These are phyloP conservation scores for Podocnemis expansa DNA, from an alignment of 2,113 vertebrate genomes.

Conservation along the genomic window DNA sequence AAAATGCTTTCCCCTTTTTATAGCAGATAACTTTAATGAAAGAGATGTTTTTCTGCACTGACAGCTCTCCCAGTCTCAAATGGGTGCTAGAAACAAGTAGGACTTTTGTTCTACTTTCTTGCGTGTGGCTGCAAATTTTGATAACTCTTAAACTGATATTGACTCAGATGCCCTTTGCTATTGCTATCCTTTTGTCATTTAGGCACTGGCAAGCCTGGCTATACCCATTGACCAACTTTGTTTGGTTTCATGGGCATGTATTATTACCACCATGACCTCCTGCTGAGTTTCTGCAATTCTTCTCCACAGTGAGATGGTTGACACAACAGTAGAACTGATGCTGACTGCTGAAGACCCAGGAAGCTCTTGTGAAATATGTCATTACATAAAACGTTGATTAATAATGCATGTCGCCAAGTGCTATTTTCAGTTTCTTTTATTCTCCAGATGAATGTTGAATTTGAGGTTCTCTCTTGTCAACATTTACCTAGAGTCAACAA, in stretches of 20 bases:
- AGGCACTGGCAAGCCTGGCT: fast-evolving
- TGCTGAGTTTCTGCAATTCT: not conserved
- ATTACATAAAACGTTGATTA: not conserved
- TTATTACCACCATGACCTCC: not conserved
- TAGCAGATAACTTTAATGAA: not conserved
- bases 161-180: not conserved
- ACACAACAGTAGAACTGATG: not conserved
- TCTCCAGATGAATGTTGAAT: not conserved
- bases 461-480: not conserved
- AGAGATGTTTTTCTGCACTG: not conserved
- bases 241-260: not conserved
- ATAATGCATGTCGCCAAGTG: not conserved
- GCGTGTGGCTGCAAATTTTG: not conserved
- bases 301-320: not conserved
- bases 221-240: not conserved
- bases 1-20: conserved; percentile 18
- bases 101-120: not conserved
- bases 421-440: not conserved
- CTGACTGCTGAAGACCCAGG: not conserved
- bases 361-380: not conserved
- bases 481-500: not conserved
- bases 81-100: not conserved
- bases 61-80: not conserved
- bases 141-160: not conserved
- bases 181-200: not conserved